Base-by-base conservation (phyloP, 2,888 invertebrate species). In the Caenorhabditis sulstoni region DNA sequence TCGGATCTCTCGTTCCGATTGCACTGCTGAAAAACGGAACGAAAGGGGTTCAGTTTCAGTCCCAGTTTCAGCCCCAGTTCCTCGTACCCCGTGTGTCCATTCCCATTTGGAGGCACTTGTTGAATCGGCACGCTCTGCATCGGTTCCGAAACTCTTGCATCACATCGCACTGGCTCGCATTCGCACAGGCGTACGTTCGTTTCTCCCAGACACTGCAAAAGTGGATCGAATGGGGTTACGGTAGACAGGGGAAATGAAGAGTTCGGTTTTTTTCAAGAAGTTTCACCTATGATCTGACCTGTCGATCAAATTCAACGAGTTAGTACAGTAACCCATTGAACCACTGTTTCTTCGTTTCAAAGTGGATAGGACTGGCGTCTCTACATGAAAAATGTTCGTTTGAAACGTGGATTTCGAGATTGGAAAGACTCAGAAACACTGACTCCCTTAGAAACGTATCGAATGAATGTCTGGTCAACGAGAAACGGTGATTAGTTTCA, bases 201-300 rank as follows among this genome's bases (percentile, higher is more conserved):
- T 80, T 71, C 49, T 84, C 85, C 83, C 84, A 85, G 20, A 85
- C 77, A 64, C 83, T 84, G 71, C 29, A 18, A 83, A 39, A n/a
- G n/a, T 4, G 39, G 37, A 7, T 5, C 7, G 29, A 29, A 29
- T 5, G 4, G 7, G 29, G 29, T 29, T 29, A 29, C 29, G 29
- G 29, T 29, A 29, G 29, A 29, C 7, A 29, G 29, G 29, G 29
- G 29, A 29, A 7, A 29, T 29, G 29, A n/a, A n/a, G n/a, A n/a
- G n/a, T n/a, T n/a, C n/a, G n/a, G n/a, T n/a, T n/a, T n/a, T n/a
- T n/a, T n/a, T n/a, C n/a, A n/a, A n/a, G n/a, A n/a, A n/a, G n/a
- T n/a, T n/a, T n/a, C 29, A 29, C 29, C 7, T 5, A 29, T 29
- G 7, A 29, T 7, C 4, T 3, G 29, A 29, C 4, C 3, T 29